Base-by-base conservation (phyloP, 2,797 vertebrate species). In the Taeniopygia guttata region DNA sequence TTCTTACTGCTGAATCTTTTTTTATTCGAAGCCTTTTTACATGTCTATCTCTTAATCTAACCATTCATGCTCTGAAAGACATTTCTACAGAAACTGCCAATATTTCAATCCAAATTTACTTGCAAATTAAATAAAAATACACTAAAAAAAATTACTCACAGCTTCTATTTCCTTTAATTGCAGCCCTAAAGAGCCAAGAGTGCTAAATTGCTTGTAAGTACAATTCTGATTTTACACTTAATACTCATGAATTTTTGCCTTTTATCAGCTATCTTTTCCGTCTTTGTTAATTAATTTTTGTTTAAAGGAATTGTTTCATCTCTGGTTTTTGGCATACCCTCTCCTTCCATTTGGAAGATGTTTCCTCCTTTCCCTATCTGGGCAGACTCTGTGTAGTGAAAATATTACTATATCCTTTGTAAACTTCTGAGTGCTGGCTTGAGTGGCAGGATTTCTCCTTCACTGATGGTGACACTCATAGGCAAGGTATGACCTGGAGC, bases 151-250 rank as follows among this genome's bases (percentile, higher is more conserved):
- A 77, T 30, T 30, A 73, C 29, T 56, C 19, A 43, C 6, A 40
- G 19, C 26, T 54, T 51, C 29, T 55, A 1, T 15, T 34, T 68
- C 59, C 46, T 27, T 64, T 43, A n/a, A 34, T 23, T 67, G 6
- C 40, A 74, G 29, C 34, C 38, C 67, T 36, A 26, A 70, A 76
- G 23, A 74, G 40, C 4, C 16, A 78, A 66, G 45, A 72, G 52
- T 59, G 29, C 19, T 83, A 85, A 84, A 45, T 77, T 34, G 8
- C 46, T 89, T 81, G 30, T 58, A 83, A 87, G 22, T 32, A 64
- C 16, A 87, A 49, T 72, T 72, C 32, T 66, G 89, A 89, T 93
- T 93, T 92, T 91, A 87, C 25, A 27, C 29, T 89, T 46, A 45
- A 75, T 91, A 58, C 7, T 86, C 17, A 30, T 32, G 21, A 75